Conservation (phyloP, 2,797 vertebrate genomes). For the Paguma larvata region DNA sequence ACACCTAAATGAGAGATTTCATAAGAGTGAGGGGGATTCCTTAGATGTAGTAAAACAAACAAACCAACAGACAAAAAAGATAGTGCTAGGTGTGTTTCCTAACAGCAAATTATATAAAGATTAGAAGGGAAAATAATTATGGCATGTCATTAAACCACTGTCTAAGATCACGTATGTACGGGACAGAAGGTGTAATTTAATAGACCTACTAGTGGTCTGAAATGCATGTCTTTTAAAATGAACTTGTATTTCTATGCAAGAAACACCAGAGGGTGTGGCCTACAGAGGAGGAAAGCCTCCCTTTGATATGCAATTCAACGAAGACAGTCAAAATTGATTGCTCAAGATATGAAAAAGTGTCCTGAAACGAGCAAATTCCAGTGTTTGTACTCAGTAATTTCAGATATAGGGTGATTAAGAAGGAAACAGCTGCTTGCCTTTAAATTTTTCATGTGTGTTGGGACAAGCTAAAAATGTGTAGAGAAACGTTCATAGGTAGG, state of each 20-base stretch:
- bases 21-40: neutral
- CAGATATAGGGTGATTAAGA: neutral
- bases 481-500: neutral
- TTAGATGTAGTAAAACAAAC: neutral
- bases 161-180: neutral
- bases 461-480: neutral
- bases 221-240: neutral
- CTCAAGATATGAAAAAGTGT: slow-evolving; percentile 7
- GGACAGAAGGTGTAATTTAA: neutral
- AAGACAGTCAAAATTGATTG: neutral
- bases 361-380: neutral
- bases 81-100: neutral
- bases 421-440: neutral
- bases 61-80: neutral
- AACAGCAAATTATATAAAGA: neutral
- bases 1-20: neutral
- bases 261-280: neutral
- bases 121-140: slow-evolving; percentile 41
- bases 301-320: neutral
- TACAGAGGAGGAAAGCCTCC: neutral
- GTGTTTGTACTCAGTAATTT: neutral
- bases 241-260: neutral
- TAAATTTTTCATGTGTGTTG: neutral
- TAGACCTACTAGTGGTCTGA: neutral
- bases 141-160: neutral